A percentile compares a stretch with the other conserved stretches of the same genome.
Conservation (phyloP, 2,797 vertebrate species). For the Phataginus tricuspis region DNA sequence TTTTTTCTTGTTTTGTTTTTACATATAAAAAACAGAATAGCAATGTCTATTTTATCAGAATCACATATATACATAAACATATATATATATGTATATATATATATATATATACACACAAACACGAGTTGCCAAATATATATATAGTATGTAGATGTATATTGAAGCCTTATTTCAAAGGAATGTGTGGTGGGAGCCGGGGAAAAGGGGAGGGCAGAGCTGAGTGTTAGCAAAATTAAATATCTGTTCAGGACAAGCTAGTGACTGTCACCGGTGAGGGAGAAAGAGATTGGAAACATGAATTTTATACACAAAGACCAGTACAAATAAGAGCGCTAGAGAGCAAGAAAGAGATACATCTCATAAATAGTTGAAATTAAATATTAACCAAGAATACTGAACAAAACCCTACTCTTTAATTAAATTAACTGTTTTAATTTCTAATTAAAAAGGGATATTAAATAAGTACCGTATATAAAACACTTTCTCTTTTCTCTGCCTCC, state of each 20-base stretch:
- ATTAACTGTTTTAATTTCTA: conserved; percentile 91
- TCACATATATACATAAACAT: conserved; percentile 92
- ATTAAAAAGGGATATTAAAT: conserved; percentile 91
- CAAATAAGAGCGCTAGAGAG: conserved; percentile 80
- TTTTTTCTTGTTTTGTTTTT: conserved; percentile 88
- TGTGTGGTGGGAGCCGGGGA: conserved; percentile 83
- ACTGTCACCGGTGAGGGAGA: conserved; percentile 87
- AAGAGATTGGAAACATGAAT: conserved; percentile 85
- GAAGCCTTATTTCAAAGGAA: conserved; percentile 89
- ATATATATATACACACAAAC: conserved; percentile 79
- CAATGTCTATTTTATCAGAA: conserved; percentile 90
- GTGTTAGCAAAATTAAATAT: conserved; percentile 90
- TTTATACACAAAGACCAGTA: conserved; percentile 87
- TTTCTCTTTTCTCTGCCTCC: conserved; percentile 86
- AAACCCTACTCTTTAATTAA: conserved; percentile 91
- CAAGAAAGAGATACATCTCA: conserved; percentile 88
- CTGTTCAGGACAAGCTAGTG: conserved; percentile 87
- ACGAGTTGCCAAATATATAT: conserved; percentile 86
- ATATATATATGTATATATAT: conserved; percentile 87
- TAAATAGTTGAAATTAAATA: conserved; percentile 99
- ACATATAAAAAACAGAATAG: conserved; percentile 90
- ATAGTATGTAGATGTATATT: conserved; percentile 91
- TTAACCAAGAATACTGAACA: conserved; percentile 96
- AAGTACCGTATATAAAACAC: conserved; percentile 89
- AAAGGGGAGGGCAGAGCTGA: conserved; percentile 79